Percentiles rank a stretch among this genome's conserved stretches.
phyloP scores from a whole-genome alignment of 2,797 vertebrate genomes.

The Malacoctenus gilli region DNA sequence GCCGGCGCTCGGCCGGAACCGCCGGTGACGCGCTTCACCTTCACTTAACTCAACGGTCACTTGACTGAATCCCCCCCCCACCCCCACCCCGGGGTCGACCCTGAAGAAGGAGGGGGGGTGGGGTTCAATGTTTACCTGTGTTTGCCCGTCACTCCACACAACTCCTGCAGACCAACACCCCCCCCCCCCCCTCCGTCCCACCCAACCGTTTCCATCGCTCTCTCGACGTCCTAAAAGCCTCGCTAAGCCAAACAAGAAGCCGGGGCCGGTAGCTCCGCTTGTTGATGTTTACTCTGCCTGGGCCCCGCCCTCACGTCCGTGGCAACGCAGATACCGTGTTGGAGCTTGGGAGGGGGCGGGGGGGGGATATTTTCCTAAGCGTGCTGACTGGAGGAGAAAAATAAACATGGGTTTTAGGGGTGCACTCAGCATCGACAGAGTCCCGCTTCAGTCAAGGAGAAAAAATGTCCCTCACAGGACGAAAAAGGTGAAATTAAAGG shows the following conservation, averaged over 20 bases:
- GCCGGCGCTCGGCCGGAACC: slow-evolving; percentile 69
- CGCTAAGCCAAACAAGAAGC: slow-evolving; percentile 63
- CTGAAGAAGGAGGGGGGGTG: slow-evolving; percentile 61
- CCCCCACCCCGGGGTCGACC: slow-evolving; percentile 56
- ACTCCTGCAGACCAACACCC: slow-evolving; percentile 47
- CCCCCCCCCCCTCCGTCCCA: slow-evolving; percentile 15
- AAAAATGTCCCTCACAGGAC: slow-evolving; percentile 29
- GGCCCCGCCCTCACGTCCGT: slow-evolving; percentile 47
- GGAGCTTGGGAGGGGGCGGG: slow-evolving; percentile 50
- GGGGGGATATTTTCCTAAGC: slow-evolving; percentile 78
- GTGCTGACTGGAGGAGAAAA: slow-evolving; percentile 68
- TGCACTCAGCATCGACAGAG: slow-evolving; percentile 60
- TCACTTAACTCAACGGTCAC: slow-evolving; percentile 78
- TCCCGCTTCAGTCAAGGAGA: slow-evolving; percentile 55
- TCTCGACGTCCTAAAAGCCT: slow-evolving; percentile 48
- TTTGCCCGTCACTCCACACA: slow-evolving; percentile 71
- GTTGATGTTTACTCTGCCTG: slow-evolving; percentile 76
- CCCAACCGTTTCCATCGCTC: not conserved
- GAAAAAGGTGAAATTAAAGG: not conserved
- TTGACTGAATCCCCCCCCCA: slow-evolving; percentile 70
- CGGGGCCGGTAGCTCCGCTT: slow-evolving; percentile 42
- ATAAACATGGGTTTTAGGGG: slow-evolving; percentile 68
- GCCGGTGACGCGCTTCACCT: slow-evolving; percentile 73
- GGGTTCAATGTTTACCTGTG: slow-evolving; percentile 71
- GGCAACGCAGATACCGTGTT: slow-evolving; percentile 73